A percentile compares a stretch with the other conserved stretches of the same genome.
phyloP scores from a whole-genome alignment of 2,888 invertebrate species.

The Geotrupes spiniger region DNA sequence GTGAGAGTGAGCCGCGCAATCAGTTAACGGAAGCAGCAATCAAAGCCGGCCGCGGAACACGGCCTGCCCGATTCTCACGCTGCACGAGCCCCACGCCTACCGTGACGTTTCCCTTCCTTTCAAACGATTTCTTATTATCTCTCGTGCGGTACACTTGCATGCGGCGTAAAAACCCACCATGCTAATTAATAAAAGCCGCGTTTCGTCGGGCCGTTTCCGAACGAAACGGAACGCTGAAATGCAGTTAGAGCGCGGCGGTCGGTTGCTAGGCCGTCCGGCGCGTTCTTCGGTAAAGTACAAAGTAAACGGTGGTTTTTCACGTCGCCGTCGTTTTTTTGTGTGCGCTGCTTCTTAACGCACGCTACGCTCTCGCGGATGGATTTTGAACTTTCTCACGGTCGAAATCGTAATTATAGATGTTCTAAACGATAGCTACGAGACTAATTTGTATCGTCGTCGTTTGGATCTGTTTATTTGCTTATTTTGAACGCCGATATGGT shows the following conservation, averaged over 20 bases:
- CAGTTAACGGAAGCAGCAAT: conserved; percentile 48
- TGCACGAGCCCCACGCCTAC: conserved; percentile 49
- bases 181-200: too few species aligned
- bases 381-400: conserved; percentile 14
- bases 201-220: too few species aligned
- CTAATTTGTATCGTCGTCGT: neutral
- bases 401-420: conserved; percentile 11
- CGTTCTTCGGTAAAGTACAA: conserved; percentile 4
- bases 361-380: conserved; percentile 7
- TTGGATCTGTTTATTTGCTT: too few species aligned
- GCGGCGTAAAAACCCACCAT: neutral
- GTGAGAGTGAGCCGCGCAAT: conserved; percentile 43
- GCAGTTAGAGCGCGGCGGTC: too few species aligned
- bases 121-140: conserved; percentile 6
- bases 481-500: too few species aligned
- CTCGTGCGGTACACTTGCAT: neutral
- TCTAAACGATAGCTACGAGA: conserved; percentile 1
- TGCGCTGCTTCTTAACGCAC: conserved; percentile 6
- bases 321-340: conserved; percentile 2
- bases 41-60: conserved; percentile 40
- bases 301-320: conserved; percentile 5
- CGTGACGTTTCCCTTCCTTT: conserved; percentile 14
- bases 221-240: too few species aligned
- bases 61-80: conserved; percentile 47
- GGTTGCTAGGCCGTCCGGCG: neutral